Conservation (phyloP, 2,888 invertebrate genomes). For the Sipha maydis region DNA sequence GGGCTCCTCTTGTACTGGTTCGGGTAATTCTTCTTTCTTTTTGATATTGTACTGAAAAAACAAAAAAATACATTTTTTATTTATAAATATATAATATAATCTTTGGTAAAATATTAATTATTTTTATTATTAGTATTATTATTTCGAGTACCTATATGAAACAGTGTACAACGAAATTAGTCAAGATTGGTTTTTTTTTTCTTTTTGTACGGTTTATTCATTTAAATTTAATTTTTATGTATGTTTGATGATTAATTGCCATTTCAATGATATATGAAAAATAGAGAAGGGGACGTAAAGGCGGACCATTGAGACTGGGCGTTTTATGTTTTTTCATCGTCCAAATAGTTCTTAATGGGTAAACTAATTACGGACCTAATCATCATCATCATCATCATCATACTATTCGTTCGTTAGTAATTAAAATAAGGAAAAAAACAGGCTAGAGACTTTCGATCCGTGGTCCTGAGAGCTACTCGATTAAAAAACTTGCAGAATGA, state of each 20-base stretch:
- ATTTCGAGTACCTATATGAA: background rate
- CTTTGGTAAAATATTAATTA: background rate
- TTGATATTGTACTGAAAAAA: slow-evolving; percentile 94
- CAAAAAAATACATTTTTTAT: no score
- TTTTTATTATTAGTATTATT: no score
- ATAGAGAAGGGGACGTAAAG: background rate
- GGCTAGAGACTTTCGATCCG: background rate
- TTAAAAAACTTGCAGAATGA: background rate
- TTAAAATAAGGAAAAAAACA: slow-evolving; percentile 32
- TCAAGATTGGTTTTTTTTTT: background rate
- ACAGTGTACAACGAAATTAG: background rate
- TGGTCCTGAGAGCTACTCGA: background rate
- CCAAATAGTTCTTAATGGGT: slow-evolving; percentile 51
- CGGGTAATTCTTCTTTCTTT: slow-evolving; percentile 94
- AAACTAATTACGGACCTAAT: slow-evolving; percentile 54
- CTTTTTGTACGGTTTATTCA: background rate
- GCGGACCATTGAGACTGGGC: background rate
- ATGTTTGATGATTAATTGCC: slow-evolving; percentile 45
- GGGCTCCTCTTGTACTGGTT: slow-evolving; percentile 84
- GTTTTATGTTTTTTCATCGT: slow-evolving; percentile 38
- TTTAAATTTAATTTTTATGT: background rate
- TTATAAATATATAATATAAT: no score
- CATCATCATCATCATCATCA: background rate
- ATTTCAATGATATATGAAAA: background rate
- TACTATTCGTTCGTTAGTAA: slow-evolving; percentile 45